Conservation (phyloP, 1,140 invertebrate species). For the Pararge aegeria region DNA sequence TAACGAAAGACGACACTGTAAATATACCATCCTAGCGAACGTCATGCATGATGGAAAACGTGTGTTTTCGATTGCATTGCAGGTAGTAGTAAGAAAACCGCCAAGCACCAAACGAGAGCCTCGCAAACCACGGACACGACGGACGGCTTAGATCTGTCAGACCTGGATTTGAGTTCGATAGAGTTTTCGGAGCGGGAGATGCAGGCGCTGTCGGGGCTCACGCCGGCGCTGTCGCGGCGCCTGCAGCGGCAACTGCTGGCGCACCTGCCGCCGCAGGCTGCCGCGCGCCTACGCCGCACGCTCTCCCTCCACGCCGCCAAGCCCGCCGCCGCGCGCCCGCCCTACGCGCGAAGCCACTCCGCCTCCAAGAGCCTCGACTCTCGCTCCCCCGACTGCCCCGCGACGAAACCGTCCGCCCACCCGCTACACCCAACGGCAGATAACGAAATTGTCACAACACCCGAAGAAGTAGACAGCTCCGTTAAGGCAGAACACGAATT, state of each 20-base stretch:
- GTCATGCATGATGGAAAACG: conserved; percentile 78
- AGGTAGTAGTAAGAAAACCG: conserved; percentile 71
- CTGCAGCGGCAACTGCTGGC: conserved; percentile 83
- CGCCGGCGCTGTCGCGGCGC: conserved; percentile 82
- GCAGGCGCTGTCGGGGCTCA: conserved; percentile 83
- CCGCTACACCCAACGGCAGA: not conserved
- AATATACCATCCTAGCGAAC: conserved; percentile 68
- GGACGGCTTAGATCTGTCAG: conserved; percentile 81
- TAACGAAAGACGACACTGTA: conserved; percentile 49
- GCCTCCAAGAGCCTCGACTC: conserved; percentile 19
- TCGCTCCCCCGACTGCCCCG: conserved; percentile 31
- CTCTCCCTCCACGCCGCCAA: conserved; percentile 75
- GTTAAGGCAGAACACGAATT: not conserved
- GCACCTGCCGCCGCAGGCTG: conserved; percentile 82
- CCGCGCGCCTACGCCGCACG: conserved; percentile 81
- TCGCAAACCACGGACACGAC: conserved; percentile 56
- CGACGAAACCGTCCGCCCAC: not conserved
- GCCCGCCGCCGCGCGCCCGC: conserved; percentile 21
- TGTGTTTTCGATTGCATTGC: conserved; percentile 77
- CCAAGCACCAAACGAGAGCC: conserved; percentile 45
- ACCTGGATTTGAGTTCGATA: conserved; percentile 83
- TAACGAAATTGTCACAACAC: not conserved
- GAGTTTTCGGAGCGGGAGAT: conserved; percentile 84
- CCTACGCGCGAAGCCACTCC: conserved; percentile 9
- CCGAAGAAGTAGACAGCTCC: not conserved